Evolutionary conservation across 2,797 vertebrate species (phyloP).

Genomic region (Sparus aurata): DNA sequence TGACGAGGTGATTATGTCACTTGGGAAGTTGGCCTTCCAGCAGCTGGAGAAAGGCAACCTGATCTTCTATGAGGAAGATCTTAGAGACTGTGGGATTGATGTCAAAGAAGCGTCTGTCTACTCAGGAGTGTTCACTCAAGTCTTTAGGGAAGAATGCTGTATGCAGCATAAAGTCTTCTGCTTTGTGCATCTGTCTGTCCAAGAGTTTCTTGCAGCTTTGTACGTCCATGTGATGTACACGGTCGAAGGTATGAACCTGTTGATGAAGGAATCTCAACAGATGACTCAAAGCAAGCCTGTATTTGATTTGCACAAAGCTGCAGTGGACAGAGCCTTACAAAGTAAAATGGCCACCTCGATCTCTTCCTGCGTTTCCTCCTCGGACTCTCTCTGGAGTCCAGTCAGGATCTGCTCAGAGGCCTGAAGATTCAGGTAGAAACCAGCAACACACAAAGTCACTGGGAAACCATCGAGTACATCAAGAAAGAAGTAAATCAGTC

Average conservation of each 20-base stretch:
- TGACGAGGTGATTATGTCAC: slow-evolving; percentile 24
- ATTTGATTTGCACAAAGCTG: slow-evolving; percentile 24
- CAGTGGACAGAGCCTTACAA: slow-evolving; percentile 43
- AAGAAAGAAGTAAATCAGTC: slow-evolving; percentile 20
- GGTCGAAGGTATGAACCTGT: not conserved
- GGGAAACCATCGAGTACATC: slow-evolving; percentile 30
- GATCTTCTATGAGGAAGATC: slow-evolving; percentile 55
- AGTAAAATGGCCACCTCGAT: slow-evolving; percentile 40
- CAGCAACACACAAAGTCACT: not conserved
- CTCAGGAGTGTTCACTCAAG: slow-evolving; percentile 40
- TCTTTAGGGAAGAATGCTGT: slow-evolving; percentile 13
- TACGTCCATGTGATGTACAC: slow-evolving; percentile 30
- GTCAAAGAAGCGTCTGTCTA: slow-evolving; percentile 33
- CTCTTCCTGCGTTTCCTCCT: slow-evolving; percentile 48
- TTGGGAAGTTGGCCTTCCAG: slow-evolving; percentile 51
- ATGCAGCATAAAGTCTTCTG: slow-evolving; percentile 22
- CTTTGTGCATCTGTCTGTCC: slow-evolving; percentile 67
- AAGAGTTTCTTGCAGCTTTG: slow-evolving; percentile 61
- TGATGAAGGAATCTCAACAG: not conserved
- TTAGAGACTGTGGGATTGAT: slow-evolving; percentile 28
- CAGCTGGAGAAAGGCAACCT: slow-evolving; percentile 43
- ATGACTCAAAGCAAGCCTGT: not conserved
- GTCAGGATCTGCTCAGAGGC: slow-evolving; percentile 13
- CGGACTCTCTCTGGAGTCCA: slow-evolving; percentile 38
- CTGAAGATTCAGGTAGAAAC: not conserved